Conservation (phyloP, 2,113 vertebrate species). For the Eonycteris spelaea region DNA sequence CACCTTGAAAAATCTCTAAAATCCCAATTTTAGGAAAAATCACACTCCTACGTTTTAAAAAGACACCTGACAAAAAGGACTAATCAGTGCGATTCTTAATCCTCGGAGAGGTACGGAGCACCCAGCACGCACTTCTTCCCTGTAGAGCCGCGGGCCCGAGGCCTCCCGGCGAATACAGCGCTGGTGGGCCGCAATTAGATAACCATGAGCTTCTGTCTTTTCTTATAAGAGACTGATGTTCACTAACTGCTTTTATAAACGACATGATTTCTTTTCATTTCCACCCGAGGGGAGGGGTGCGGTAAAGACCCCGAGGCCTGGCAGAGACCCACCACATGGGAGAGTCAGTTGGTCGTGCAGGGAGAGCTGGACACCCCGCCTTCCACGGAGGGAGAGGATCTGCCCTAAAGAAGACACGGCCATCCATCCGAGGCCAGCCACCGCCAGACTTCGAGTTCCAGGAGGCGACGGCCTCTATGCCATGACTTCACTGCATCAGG, state of each 20-base stretch:
- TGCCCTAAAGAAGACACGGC: neutral
- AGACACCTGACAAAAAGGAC: neutral
- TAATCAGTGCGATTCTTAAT: neutral
- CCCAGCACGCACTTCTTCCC: neutral
- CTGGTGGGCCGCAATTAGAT: neutral
- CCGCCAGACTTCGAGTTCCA: neutral
- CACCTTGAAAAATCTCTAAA: neutral
- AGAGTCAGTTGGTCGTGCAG: neutral
- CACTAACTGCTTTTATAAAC: neutral
- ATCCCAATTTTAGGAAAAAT: neutral
- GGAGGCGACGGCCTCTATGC: fast-evolving
- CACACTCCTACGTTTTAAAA: neutral
- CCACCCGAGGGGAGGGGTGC: neutral
- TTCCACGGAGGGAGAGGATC: neutral
- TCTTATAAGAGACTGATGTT: neutral
- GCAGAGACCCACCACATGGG: neutral
- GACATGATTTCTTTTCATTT: neutral
- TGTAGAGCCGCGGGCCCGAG: neutral
- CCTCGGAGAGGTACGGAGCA: neutral
- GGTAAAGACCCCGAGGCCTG: neutral
- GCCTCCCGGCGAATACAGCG: neutral
- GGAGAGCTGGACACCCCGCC: neutral
- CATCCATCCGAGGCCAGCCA: neutral
- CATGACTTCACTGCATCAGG: neutral
- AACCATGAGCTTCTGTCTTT: neutral